Conservation (phyloP, 2,797 vertebrate species). For the Myiothlypis coronata region DNA sequence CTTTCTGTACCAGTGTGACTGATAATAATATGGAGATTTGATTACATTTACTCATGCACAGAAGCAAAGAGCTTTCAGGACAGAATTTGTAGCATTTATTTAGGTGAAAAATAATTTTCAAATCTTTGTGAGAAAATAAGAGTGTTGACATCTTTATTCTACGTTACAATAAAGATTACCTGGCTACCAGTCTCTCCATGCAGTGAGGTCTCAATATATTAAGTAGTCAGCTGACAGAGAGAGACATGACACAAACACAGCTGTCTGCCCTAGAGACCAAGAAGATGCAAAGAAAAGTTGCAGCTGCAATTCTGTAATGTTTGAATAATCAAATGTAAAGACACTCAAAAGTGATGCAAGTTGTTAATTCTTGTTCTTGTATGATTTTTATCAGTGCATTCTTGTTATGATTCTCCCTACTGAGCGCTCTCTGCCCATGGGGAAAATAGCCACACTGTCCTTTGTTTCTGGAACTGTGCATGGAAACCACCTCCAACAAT, state of each 20-base stretch:
- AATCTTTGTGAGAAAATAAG: not conserved
- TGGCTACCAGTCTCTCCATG: not conserved
- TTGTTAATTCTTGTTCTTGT: not conserved
- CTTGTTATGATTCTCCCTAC: not conserved
- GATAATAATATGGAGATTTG: not conserved
- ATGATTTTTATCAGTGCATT: not conserved
- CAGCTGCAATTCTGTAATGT: not conserved
- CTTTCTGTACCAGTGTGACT: not conserved
- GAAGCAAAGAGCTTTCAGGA: not conserved
- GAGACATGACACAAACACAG: not conserved
- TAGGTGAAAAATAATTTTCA: not conserved
- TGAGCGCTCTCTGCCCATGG: not conserved
- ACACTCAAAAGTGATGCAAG: rapidly evolving
- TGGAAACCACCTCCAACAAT: not conserved
- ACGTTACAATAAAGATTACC: not conserved
- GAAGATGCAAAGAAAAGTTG: not conserved
- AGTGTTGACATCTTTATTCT: not conserved
- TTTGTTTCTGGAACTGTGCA: not conserved
- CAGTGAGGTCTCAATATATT: not conserved
- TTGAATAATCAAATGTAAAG: not conserved
- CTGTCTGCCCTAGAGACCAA: not conserved
- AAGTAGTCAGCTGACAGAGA: not conserved
- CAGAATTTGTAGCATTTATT: not conserved
- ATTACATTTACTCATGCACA: not conserved
- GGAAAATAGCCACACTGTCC: not conserved